A percentile compares a stretch with the other conserved stretches of the same genome.
These are phyloP conservation scores for Bovichtus variegatus DNA, from an alignment of 2,797 vertebrate species.

Conservation along the genomic window DNA sequence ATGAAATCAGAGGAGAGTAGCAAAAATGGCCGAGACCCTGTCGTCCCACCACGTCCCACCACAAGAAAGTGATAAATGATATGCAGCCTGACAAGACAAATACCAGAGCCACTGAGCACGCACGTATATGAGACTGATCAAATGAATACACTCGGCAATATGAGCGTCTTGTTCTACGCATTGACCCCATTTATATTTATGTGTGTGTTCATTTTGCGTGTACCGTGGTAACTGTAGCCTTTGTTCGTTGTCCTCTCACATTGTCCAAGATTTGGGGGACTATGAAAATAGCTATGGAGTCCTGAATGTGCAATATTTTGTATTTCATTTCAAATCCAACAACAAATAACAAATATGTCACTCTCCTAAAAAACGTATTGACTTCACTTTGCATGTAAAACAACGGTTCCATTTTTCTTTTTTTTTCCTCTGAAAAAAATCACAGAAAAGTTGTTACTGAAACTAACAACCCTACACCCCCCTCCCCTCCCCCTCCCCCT, in stretches of 20 bases:
- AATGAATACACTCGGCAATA: not conserved
- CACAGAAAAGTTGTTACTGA: not conserved
- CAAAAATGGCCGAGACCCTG: slow-evolving; percentile 21
- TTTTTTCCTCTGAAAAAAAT: not conserved
- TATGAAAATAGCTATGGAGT: not conserved
- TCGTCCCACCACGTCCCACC: slow-evolving; percentile 18
- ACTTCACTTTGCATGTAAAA: not conserved
- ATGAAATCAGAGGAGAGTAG: slow-evolving; percentile 42
- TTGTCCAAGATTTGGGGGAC: not conserved
- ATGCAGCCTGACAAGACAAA: slow-evolving; percentile 56
- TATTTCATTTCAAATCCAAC: slow-evolving; percentile 30
- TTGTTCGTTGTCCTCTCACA: not conserved
- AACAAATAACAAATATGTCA: slow-evolving; percentile 19
- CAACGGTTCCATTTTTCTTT: not conserved
- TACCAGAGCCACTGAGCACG: slow-evolving; percentile 59
- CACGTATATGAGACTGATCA: not conserved
- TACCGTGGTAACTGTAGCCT: not conserved
- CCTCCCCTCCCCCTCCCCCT: no score
- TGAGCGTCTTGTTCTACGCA: not conserved
- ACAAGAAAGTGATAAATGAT: slow-evolving; percentile 52
- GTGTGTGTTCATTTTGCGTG: no score
- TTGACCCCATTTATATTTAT: slow-evolving; percentile 2
- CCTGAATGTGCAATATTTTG: not conserved
- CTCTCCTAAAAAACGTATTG: slow-evolving; percentile 4
- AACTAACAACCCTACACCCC: no score